Conservation (phyloP, 2,113 vertebrate species). For the Mastomys coucha region DNA sequence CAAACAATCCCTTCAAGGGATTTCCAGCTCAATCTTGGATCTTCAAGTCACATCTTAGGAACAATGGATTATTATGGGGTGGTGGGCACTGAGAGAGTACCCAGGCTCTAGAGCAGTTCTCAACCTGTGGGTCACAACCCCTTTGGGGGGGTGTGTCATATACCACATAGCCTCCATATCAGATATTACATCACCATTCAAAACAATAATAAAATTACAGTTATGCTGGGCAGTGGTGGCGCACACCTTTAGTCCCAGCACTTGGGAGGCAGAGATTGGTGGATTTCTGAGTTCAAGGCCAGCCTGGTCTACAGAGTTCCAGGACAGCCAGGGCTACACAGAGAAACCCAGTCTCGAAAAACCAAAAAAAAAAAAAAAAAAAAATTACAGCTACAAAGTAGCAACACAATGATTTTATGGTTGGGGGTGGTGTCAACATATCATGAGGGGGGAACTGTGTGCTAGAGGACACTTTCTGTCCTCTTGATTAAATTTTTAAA, state of each 20-base stretch:
- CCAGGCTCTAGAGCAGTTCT: not conserved
- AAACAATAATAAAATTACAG: not conserved
- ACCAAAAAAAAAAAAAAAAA: too few relatives aligned
- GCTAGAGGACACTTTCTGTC: not conserved
- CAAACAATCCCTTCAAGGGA: constrained; percentile 20
- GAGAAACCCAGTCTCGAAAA: too few relatives aligned
- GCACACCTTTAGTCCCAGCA: too few relatives aligned
- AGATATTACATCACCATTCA: not conserved
- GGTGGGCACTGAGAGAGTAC: not conserved
- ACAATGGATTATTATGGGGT: not conserved
- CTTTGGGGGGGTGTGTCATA: not conserved
- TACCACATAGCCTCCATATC: not conserved
- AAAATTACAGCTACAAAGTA: too few relatives aligned
- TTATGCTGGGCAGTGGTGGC: too few relatives aligned
- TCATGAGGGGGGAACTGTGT: not conserved
- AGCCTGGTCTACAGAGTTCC: too few relatives aligned
- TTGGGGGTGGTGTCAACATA: not conserved
- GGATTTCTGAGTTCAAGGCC: too few relatives aligned
- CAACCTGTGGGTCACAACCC: not conserved
- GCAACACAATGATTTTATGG: not conserved
- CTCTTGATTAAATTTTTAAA: constrained; percentile 35
- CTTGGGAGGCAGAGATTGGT: too few relatives aligned
- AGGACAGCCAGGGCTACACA: too few relatives aligned
- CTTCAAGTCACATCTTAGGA: not conserved
- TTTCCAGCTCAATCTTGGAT: constrained; percentile 2